Conservation (phyloP, 53 echinoderm and acorn worm genomes). For the Actinopyga echinites region DNA sequence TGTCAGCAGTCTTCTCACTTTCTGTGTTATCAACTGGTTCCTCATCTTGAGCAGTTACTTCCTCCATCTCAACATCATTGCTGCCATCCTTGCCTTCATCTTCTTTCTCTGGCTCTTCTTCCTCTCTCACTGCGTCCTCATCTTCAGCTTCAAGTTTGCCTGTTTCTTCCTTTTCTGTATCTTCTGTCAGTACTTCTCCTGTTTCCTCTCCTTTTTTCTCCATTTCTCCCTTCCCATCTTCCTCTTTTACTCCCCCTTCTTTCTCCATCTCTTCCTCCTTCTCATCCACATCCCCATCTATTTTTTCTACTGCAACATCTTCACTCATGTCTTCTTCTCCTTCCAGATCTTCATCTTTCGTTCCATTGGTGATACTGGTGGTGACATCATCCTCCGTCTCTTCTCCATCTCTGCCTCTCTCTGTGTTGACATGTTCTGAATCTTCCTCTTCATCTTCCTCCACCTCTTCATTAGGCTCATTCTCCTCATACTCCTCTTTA, state of each 20-base stretch:
- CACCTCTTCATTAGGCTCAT: neutral
- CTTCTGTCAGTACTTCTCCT: neutral
- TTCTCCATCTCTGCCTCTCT: neutral
- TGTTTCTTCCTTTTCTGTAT: neutral
- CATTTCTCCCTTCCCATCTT: neutral
- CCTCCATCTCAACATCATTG: neutral
- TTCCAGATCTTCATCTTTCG: constrained; percentile 2
- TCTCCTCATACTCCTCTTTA: neutral
- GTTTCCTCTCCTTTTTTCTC: neutral
- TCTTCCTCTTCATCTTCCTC: neutral
- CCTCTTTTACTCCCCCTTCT: neutral
- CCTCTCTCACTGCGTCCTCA: neutral
- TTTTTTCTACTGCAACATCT: neutral
- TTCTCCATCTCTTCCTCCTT: neutral
- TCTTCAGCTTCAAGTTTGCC: neutral
- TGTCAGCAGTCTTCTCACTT: no score
- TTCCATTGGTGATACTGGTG: constrained; percentile 21
- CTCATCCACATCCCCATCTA: neutral
- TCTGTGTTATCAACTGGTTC: neutral
- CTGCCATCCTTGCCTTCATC: neutral
- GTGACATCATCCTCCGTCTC: constrained; percentile 22
- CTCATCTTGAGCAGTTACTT: neutral
- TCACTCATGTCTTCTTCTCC: constrained; percentile 5
- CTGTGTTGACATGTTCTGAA: neutral
- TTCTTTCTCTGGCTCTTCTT: neutral